Evolutionary conservation across 2,888 invertebrate genomes (phyloP).

Genomic region (Euzetes globulus): DNA sequence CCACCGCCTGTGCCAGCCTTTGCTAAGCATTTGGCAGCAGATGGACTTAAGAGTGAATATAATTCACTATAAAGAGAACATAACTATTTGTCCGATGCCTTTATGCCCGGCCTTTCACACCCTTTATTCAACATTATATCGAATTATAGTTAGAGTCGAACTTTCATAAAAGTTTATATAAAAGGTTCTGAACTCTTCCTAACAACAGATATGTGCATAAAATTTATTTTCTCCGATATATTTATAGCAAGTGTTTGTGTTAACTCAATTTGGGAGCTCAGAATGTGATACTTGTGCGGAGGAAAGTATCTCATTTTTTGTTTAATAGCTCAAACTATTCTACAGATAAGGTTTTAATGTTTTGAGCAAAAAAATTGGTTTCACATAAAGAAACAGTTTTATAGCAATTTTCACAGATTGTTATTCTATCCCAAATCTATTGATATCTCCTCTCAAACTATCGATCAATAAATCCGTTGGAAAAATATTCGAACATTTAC

Average conservation of each 20-base stretch:
- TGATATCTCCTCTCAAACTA: neutral
- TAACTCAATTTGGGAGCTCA: neutral
- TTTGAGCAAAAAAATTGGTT: neutral
- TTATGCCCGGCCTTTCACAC: neutral
- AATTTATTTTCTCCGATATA: neutral
- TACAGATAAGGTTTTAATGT: neutral
- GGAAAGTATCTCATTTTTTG: neutral
- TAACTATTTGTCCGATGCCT: constrained; percentile 14
- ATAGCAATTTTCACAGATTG: neutral
- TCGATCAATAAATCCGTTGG: neutral
- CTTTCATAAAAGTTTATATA: neutral
- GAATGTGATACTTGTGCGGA: neutral
- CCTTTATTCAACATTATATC: constrained; percentile 12
- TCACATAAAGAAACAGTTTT: neutral
- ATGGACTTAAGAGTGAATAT: constrained; percentile 23
- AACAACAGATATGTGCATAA: neutral
- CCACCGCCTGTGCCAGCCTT: neutral
- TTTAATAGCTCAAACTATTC: neutral
- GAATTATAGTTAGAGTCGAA: neutral
- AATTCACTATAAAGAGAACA: constrained; percentile 10
- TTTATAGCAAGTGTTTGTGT: neutral
- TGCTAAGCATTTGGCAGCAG: neutral
- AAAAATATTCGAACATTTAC: too few species aligned
- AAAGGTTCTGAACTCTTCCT: too few species aligned
- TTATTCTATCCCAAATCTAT: neutral